Evolutionary conservation across 2,797 vertebrate genomes (phyloP), one percentile per base, ranked within the genome.

Genomic region (Myoxocephalus aenaeus): DNA sequence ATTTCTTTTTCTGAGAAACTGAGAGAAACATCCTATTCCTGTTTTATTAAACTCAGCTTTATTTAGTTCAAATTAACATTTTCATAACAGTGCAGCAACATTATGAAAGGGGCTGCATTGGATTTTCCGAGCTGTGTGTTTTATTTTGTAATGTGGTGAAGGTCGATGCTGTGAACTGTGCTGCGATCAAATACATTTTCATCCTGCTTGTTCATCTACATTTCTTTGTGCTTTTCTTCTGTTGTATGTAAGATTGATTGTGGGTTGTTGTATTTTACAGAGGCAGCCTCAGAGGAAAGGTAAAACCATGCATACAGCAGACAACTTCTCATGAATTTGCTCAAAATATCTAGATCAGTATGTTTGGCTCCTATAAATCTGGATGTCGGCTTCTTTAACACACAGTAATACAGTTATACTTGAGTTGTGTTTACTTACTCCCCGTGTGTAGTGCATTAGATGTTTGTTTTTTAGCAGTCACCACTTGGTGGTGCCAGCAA

Each of bases 401-500:
- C 22, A 25, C 53, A 27, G 51, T 6, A 27, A 42, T 22, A 29
- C 20, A 63, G 10, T 32, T 2, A 46, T 13, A 32, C n/a, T 4
- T 25, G 10, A 58, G 42, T 75, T 53, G 18, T 40, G 20, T 70
- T 32, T 18, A 79, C 29, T 2, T 2, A 38, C 15, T 71, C 18
- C 38, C 17, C 25, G 42, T 14, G 27, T 27, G 0, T 18, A 29
- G 27, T 36, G n/a, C 58, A 53, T 67, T 1, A 44, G 5, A n/a
- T 50, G 11, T 54, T 66, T 68, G 51, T 5, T 65, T 77, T 50
- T 70, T 65, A 65, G 7, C 22, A 46, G 29, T 80, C 79, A 54
- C 91, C 92, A 93, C 91, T 86, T 83, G 92, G 89, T 88, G 90
- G 90, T 61, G 90, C 86, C 84, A 90, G 77, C 82, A 83, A 79